These are phyloP conservation scores for Heterotilapia buettikoferi DNA, from an alignment of 2,113 vertebrate species.

Conservation along the genomic window DNA sequence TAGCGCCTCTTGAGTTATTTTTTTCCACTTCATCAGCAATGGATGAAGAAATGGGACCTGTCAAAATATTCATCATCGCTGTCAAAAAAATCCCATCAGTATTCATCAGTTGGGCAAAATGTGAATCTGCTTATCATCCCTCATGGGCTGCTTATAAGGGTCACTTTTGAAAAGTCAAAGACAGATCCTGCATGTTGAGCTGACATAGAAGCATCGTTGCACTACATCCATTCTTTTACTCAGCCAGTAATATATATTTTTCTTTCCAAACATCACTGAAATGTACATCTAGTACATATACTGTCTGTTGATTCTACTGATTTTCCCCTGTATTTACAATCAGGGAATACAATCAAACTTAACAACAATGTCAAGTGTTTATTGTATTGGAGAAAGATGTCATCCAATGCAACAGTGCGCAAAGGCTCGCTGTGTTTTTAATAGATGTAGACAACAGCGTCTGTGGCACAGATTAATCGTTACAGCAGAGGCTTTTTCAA, in stretches of 20 bases:
- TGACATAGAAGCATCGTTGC: background rate
- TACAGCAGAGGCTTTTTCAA: background rate
- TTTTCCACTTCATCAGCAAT: background rate
- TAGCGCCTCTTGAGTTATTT: background rate
- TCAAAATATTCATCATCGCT: slow-evolving; percentile 60
- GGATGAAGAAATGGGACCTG: slow-evolving; percentile 1
- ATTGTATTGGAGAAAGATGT: background rate
- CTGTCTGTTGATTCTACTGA: background rate
- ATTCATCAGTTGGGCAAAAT: slow-evolving; percentile 57
- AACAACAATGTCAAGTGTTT: background rate
- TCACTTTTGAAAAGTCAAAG: slow-evolving; percentile 60
- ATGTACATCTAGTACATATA: background rate
- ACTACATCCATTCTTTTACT: background rate
- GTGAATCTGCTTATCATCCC: slow-evolving; percentile 56
- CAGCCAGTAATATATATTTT: background rate
- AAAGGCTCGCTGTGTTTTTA: background rate
- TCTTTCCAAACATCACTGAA: background rate
- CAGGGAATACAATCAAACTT: background rate
- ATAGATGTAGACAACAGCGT: background rate
- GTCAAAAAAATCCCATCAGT: slow-evolving; percentile 59
- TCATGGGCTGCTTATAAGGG: slow-evolving; percentile 42
- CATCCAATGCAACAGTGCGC: background rate
- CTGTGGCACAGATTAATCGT: background rate
- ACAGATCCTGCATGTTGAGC: slow-evolving; percentile 36
- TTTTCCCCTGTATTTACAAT: background rate